A percentile compares a stretch with the other conserved stretches of the same genome.
Conservation (phyloP, 2,888 invertebrate species). For the Lottia scabra region DNA sequence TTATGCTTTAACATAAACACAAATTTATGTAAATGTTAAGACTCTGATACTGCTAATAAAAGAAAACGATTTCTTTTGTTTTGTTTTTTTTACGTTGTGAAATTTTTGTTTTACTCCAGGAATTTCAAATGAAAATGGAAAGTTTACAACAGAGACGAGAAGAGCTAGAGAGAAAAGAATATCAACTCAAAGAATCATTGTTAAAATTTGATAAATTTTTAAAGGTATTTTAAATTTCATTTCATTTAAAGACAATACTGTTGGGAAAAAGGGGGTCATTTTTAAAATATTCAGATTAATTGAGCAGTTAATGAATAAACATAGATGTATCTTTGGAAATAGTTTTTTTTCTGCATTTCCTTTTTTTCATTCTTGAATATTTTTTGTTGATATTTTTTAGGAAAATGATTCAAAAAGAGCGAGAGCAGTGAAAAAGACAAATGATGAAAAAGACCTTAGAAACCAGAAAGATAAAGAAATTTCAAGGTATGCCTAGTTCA, state of each 20-base stretch:
- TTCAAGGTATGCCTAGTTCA: conserved; percentile 53
- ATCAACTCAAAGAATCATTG: conserved; percentile 67
- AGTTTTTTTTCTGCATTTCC: too few species aligned
- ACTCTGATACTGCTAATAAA: too few species aligned
- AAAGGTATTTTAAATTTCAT: conserved; percentile 50
- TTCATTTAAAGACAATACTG: too few species aligned
- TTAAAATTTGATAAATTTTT: conserved; percentile 70
- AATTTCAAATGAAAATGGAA: conserved; percentile 71
- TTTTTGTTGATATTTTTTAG: conserved; percentile 33
- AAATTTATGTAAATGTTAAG: too few species aligned
- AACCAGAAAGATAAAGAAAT: conserved; percentile 68
- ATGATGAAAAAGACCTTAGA: conserved; percentile 67
- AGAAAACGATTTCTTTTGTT: background rate
- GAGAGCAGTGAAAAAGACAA: conserved; percentile 68
- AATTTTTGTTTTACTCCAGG: conserved; percentile 49
- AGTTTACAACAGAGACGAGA: conserved; percentile 68
- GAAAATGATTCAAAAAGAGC: conserved; percentile 70
- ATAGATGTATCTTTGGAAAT: too few species aligned
- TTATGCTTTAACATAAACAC: too few species aligned
- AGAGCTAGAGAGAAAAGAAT: conserved; percentile 69
- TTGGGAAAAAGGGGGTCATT: too few species aligned
- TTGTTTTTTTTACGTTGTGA: background rate
- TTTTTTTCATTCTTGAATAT: too few species aligned
- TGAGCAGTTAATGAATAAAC: too few species aligned
- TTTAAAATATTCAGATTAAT: too few species aligned